Conservation (phyloP, 2,888 invertebrate genomes). For the Netelia virgata region DNA sequence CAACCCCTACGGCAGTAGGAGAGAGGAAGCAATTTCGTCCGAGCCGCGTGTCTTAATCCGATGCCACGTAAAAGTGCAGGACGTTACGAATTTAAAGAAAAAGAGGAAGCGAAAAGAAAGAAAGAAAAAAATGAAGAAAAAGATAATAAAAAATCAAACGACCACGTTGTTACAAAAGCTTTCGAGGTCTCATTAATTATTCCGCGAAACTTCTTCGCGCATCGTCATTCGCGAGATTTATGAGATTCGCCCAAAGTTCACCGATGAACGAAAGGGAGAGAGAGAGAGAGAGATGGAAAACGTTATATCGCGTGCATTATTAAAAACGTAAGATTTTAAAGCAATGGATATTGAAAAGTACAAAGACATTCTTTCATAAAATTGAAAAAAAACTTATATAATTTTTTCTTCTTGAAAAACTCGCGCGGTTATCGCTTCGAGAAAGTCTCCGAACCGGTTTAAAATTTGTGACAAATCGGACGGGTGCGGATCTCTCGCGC, state of each 20-base stretch:
- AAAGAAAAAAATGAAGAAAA: conserved; percentile 23
- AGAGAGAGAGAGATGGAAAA: neutral
- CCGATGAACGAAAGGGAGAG: neutral
- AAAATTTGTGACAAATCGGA: conserved; percentile 17
- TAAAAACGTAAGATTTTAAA: neutral
- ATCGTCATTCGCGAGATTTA: conserved; percentile 44
- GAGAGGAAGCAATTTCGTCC: conserved; percentile 54
- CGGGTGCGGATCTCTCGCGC: neutral
- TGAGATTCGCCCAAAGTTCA: conserved; percentile 26
- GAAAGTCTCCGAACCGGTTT: neutral
- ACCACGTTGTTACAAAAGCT: conserved; percentile 38
- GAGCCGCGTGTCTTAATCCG: conserved; percentile 56
- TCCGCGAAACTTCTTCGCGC: conserved; percentile 6
- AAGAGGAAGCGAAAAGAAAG: conserved; percentile 10
- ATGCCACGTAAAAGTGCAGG: conserved; percentile 44
- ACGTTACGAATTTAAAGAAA: conserved; percentile 50
- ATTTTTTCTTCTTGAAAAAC: neutral
- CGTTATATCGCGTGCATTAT: neutral
- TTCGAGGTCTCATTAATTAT: conserved; percentile 56
- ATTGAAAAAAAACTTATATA: neutral
- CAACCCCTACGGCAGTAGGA: conserved; percentile 11
- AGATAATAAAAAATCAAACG: neutral
- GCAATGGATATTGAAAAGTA: neutral
- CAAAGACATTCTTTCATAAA: neutral
- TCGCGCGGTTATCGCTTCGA: neutral